These are phyloP conservation scores for Montipora capricornis DNA, from an alignment of 64 coral and sea anemone species.

Conservation along the genomic window DNA sequence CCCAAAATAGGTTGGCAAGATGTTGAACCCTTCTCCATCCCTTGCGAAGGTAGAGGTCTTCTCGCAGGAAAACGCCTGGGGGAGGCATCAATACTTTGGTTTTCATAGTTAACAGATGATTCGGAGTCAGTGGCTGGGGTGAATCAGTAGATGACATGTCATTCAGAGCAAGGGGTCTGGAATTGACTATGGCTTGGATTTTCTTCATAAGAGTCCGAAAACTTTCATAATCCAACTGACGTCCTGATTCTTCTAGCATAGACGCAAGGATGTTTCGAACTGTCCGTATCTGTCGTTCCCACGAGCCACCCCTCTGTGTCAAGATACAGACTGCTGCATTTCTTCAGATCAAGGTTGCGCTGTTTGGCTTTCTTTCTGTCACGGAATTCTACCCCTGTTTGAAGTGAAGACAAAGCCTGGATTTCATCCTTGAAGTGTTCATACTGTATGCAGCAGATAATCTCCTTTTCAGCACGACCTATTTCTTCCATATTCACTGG, in stretches of 20 bases:
- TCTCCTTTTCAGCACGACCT: neutral
- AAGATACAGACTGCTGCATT: slow-evolving; percentile 1
- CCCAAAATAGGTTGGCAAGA: slow-evolving; percentile 34
- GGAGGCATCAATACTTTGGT: slow-evolving; percentile 34
- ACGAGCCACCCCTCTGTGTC: slow-evolving; percentile 1
- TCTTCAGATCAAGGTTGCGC: too few relatives aligned
- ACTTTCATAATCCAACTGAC: neutral
- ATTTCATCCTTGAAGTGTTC: too few relatives aligned
- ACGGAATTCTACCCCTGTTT: too few relatives aligned
- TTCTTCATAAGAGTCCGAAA: neutral
- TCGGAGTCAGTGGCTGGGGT: slow-evolving; percentile 24
- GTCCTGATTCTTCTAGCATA: slow-evolving; percentile 14
- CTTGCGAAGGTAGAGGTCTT: slow-evolving; percentile 34
- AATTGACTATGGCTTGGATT: slow-evolving; percentile 2
- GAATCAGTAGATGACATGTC: neutral
- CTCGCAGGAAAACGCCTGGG: slow-evolving; percentile 38
- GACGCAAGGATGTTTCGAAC: slow-evolving; percentile 34
- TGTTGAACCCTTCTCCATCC: slow-evolving; percentile 15
- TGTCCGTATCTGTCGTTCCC: slow-evolving; percentile 29
- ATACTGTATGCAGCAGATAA: too few relatives aligned
- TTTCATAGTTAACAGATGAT: slow-evolving; percentile 49
- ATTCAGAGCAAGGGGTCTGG: neutral
- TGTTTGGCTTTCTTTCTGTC: too few relatives aligned
- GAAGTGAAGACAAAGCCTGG: too few relatives aligned
- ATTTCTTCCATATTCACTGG: too few relatives aligned